Conservation (phyloP, 1,140 invertebrate genomes). For the Platyscapa corneri region DNA sequence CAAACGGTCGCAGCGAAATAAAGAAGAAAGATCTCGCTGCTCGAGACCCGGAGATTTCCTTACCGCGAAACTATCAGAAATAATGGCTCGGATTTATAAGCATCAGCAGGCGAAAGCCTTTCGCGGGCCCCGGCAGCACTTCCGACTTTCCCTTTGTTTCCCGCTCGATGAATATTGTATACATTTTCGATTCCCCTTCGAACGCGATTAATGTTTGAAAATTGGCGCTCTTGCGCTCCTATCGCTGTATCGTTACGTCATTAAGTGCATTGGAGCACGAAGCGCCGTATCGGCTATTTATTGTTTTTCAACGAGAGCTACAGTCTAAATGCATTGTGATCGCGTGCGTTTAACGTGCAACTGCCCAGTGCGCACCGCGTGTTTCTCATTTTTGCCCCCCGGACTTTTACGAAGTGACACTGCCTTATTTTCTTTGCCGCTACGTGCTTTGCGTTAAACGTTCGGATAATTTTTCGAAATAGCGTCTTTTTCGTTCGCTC, state of each 20-base stretch:
- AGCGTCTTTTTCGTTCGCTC: too few species aligned
- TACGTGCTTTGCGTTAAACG: not conserved
- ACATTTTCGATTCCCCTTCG: not conserved
- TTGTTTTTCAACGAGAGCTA: not conserved
- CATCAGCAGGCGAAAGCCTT: slow-evolving; percentile 10
- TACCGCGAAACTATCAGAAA: slow-evolving; percentile 23
- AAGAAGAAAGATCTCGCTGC: not conserved
- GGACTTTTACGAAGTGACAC: not conserved
- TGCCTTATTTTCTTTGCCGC: not conserved
- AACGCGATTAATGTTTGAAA: slow-evolving; percentile 3
- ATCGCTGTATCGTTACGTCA: not conserved
- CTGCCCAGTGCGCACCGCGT: not conserved
- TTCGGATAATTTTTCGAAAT: too few species aligned
- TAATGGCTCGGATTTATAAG: slow-evolving; percentile 28
- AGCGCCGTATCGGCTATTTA: not conserved
- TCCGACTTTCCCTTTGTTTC: slow-evolving; percentile 46
- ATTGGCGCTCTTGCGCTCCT: not conserved
- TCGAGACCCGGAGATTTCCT: not conserved
- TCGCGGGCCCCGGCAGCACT: not conserved
- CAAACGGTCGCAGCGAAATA: not conserved
- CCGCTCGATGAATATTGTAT: not conserved
- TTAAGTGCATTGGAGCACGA: not conserved
- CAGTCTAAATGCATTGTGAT: not conserved
- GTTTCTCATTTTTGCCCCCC: not conserved
- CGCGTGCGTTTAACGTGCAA: not conserved